Evolutionary conservation across 2,888 invertebrate species (phyloP).

Genomic region (Sympetrum striolatum): DNA sequence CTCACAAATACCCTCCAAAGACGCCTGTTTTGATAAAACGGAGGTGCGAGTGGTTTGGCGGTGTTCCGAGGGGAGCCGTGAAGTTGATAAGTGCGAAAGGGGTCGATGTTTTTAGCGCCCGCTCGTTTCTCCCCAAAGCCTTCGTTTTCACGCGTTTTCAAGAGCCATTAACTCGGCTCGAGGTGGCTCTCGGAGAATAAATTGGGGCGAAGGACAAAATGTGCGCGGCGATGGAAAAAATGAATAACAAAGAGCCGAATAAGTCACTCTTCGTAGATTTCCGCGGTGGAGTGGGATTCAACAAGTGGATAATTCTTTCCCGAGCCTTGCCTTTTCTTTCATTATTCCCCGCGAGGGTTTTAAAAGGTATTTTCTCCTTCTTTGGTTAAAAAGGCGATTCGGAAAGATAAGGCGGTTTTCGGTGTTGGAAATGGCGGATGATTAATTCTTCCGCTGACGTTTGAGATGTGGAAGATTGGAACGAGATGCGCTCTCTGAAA

Average conservation of each 20-base stretch:
- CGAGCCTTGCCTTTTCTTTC: neutral
- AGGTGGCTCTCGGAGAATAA: slow-evolving; percentile 7
- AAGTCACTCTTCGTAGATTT: neutral
- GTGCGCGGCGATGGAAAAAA: neutral
- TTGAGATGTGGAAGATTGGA: neutral
- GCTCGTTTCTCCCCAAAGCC: slow-evolving; percentile 5
- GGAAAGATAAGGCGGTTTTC: neutral
- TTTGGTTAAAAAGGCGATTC: neutral
- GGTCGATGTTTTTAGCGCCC: neutral
- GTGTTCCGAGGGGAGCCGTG: neutral
- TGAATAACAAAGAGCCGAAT: neutral
- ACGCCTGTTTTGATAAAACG: neutral
- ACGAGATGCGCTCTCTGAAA: neutral
- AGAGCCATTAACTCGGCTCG: slow-evolving; percentile 23
- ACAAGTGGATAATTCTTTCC: neutral
- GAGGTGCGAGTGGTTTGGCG: neutral
- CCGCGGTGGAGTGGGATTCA: neutral
- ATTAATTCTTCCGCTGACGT: neutral
- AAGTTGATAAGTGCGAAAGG: neutral
- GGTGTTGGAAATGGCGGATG: neutral
- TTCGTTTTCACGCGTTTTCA: slow-evolving; percentile 18
- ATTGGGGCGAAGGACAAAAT: neutral
- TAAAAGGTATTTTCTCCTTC: neutral
- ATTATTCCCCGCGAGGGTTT: neutral
- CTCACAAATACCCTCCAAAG: neutral